These are phyloP conservation scores for Trachymyrmex septentrionalis DNA, from an alignment of 1,140 invertebrate species.

Conservation along the genomic window DNA sequence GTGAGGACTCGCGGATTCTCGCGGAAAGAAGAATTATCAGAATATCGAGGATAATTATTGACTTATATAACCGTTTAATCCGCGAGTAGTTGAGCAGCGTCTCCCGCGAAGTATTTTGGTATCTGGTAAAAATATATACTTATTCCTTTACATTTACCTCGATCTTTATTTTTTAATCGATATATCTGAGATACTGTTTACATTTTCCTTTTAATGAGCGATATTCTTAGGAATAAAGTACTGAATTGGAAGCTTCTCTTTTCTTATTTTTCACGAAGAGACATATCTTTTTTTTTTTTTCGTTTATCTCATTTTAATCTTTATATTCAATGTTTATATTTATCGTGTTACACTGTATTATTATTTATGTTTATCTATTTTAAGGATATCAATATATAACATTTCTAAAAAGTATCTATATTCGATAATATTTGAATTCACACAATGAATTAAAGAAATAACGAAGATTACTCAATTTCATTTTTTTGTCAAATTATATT, in stretches of 20 bases:
- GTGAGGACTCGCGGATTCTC: slow-evolving; percentile 5
- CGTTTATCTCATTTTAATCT: no score
- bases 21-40: slow-evolving; percentile 20
- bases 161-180: neutral
- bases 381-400: no score
- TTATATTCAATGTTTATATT: no score
- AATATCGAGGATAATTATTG: slow-evolving; percentile 35
- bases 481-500: slow-evolving; percentile 2
- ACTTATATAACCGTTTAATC: slow-evolving; percentile 56
- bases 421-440: neutral
- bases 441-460: neutral
- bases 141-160: neutral
- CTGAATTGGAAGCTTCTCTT: neutral
- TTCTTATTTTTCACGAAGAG: no score
- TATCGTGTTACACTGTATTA: no score
- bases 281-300: no score
- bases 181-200: neutral
- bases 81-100: slow-evolving; percentile 70
- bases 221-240: neutral
- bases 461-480: neutral
- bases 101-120: slow-evolving; percentile 15
- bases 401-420: neutral
- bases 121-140: neutral
- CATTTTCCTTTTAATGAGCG: no score
- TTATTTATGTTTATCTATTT: no score